These are phyloP conservation scores for Pseudopodoces humilis DNA, from an alignment of 2,113 vertebrate species.

Conservation along the genomic window DNA sequence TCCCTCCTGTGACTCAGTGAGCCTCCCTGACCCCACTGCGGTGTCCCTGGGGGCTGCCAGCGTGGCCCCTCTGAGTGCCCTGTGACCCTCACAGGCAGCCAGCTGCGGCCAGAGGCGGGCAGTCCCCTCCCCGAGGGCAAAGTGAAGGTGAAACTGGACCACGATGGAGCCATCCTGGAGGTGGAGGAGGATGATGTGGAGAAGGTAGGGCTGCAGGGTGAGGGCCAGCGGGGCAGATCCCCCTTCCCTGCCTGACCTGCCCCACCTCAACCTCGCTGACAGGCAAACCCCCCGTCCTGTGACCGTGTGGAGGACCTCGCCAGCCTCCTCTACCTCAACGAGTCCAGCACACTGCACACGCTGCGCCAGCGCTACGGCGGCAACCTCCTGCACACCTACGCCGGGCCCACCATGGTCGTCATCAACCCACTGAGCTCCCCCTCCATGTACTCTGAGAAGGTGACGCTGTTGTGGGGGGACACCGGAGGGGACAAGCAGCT, in stretches of 20 bases:
- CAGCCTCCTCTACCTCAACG: slow-evolving; percentile 91
- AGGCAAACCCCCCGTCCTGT: slow-evolving; percentile 92
- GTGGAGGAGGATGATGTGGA: slow-evolving; percentile 96
- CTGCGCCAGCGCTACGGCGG: slow-evolving; percentile 92
- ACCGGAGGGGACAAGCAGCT: not conserved
- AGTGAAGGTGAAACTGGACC: slow-evolving; percentile 91
- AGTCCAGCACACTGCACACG: slow-evolving; percentile 91
- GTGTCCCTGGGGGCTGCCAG: not conserved
- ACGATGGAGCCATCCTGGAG: slow-evolving; percentile 87
- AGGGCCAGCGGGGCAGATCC: not conserved
- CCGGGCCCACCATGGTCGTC: slow-evolving; percentile 88
- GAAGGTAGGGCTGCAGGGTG: slow-evolving; percentile 78
- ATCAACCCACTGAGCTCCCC: slow-evolving; percentile 93
- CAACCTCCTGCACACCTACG: slow-evolving; percentile 90
- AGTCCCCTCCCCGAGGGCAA: slow-evolving; percentile 87
- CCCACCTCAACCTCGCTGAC: not conserved
- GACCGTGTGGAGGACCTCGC: slow-evolving; percentile 91
- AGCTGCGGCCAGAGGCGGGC: slow-evolving; percentile 77
- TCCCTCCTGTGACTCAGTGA: fast-evolving
- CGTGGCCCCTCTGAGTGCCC: not conserved
- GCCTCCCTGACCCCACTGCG: fast-evolving
- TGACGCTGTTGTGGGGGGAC: not conserved
- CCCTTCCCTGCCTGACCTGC: fast-evolving
- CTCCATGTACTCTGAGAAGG: slow-evolving; percentile 98
- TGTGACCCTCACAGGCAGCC: slow-evolving; percentile 76